phyloP scores from a whole-genome alignment of 2,797 vertebrate species.

The Apogon talboti region DNA sequence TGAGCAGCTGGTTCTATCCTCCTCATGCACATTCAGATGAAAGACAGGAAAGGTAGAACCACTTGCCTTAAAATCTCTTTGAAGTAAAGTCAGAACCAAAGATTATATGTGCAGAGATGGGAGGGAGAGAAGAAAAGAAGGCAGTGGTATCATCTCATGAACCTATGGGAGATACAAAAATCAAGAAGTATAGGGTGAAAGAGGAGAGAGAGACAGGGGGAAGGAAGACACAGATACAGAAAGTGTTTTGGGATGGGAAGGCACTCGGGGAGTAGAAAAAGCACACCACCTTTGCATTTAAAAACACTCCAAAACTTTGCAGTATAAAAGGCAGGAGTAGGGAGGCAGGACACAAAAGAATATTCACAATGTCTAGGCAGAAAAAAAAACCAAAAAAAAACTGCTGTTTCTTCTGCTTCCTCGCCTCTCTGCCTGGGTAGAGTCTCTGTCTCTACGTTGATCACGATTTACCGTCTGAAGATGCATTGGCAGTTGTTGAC shows the following conservation, averaged over 20 bases:
- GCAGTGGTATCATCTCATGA: constrained; percentile 64
- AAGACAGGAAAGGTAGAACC: constrained; percentile 57
- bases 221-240: constrained; percentile 53
- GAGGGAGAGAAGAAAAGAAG: constrained; percentile 49
- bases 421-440: constrained; percentile 69
- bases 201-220: constrained; percentile 32
- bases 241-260: constrained; percentile 71
- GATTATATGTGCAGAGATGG: constrained; percentile 47
- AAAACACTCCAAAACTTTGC: constrained; percentile 80
- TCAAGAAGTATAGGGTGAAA: constrained; percentile 52
- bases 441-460: constrained; percentile 71
- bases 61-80: constrained; percentile 71
- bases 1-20: constrained; percentile 38
- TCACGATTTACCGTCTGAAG: constrained; percentile 77
- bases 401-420: constrained; percentile 62
- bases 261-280: constrained; percentile 78
- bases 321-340: constrained; percentile 76
- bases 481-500: constrained; percentile 83
- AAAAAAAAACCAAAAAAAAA: constrained; percentile 24
- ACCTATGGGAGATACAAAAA: constrained; percentile 61
- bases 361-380: constrained; percentile 77
- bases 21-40: constrained; percentile 51
- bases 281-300: constrained; percentile 78
- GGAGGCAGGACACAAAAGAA: constrained; percentile 83
- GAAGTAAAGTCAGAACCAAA: constrained; percentile 69